Evolutionary conservation across 2,888 invertebrate genomes (phyloP).

Genomic region (Mythimna pallens): DNA sequence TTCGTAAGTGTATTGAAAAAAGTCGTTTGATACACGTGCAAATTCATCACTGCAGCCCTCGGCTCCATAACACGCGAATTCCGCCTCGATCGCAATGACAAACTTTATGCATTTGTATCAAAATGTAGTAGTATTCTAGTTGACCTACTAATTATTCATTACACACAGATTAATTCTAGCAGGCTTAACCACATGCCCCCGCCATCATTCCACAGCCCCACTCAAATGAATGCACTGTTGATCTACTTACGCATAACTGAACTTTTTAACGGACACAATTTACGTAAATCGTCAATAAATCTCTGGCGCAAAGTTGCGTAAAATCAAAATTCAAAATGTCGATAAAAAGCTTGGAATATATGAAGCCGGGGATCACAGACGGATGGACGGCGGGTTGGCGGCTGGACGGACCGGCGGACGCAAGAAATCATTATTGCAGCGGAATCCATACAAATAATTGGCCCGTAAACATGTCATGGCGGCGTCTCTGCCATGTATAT

Average conservation of each 20-base stretch:
- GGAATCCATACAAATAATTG: constrained; percentile 91
- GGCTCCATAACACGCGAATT: too few relatives aligned
- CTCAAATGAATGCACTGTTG: constrained; percentile 34
- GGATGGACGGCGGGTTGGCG: constrained; percentile 69
- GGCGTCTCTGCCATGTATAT: constrained; percentile 90
- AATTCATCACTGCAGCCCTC: too few relatives aligned
- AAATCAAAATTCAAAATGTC: constrained; percentile 83
- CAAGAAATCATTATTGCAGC: constrained; percentile 90
- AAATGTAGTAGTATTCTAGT: too few relatives aligned
- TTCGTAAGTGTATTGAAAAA: too few relatives aligned
- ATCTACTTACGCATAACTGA: constrained; percentile 59
- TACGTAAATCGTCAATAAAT: constrained; percentile 75
- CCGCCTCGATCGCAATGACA: too few relatives aligned
- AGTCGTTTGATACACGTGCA: too few relatives aligned
- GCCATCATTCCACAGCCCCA: constrained; percentile 14
- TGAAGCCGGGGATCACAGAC: constrained; percentile 71
- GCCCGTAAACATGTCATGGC: constrained; percentile 91
- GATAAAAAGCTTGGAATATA: constrained; percentile 82
- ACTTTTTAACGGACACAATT: constrained; percentile 62
- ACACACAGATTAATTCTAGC: too few relatives aligned
- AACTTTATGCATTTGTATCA: too few relatives aligned
- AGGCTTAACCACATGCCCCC: too few relatives aligned
- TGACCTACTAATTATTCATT: too few relatives aligned
- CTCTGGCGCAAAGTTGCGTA: constrained; percentile 75
- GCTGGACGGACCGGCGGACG: constrained; percentile 76